Conservation (phyloP, 2,888 invertebrate genomes). For the Mechanitis messenoides region DNA sequence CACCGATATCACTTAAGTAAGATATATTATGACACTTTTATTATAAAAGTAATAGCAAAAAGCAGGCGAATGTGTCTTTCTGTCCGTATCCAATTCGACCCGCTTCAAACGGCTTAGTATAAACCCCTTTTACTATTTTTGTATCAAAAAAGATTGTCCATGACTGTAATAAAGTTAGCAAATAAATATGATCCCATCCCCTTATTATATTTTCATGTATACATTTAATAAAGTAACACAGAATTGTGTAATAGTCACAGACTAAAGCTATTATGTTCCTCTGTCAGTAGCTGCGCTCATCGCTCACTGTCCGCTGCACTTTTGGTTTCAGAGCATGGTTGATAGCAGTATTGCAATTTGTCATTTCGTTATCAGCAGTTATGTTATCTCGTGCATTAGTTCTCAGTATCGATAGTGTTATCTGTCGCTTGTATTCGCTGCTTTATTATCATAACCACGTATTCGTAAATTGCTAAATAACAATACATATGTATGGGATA, state of each 20-base stretch:
- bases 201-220: conserved; percentile 17
- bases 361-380: conserved; percentile 57
- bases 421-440: conserved; percentile 52
- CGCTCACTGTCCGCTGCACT: conserved; percentile 28
- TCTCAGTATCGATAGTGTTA: conserved; percentile 63
- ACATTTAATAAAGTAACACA: not conserved
- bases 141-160: conserved; percentile 68
- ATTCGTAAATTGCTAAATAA: conserved; percentile 27
- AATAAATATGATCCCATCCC: conserved; percentile 58
- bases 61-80: conserved; percentile 61
- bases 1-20: conserved; percentile 55
- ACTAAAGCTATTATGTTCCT: too few relatives aligned
- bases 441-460: conserved; percentile 33
- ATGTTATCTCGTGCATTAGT: conserved; percentile 62
- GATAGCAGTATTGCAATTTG: conserved; percentile 58
- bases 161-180: conserved; percentile 68
- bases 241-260: too few relatives aligned
- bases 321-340: conserved; percentile 30
- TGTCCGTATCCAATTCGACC: conserved; percentile 73
- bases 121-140: conserved; percentile 72
- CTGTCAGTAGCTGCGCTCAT: conserved; percentile 6
- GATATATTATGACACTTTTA: conserved; percentile 69
- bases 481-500: not conserved
- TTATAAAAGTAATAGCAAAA: conserved; percentile 66
- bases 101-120: conserved; percentile 71